Evolutionary conservation across 2,113 vertebrate genomes (phyloP), one percentile per base, ranked within the genome.

Genomic region (Beaufortia kweichowensis): DNA sequence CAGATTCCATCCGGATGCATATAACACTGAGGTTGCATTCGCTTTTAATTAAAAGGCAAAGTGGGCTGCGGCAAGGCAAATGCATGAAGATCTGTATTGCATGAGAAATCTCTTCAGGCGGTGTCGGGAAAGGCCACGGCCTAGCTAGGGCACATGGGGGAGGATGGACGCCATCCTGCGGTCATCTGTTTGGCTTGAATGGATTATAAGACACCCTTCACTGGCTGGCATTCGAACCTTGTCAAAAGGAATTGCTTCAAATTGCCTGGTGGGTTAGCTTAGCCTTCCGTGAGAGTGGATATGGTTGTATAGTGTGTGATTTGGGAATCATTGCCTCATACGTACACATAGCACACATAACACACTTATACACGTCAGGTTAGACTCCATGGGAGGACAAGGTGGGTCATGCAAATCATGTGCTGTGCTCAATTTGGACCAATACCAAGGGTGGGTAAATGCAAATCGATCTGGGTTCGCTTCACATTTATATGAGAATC

Each of bases 191-290:
- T 82, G 83, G 83, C 62, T 85, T 78, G 12, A 50, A 57, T 79
- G 64, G 29, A 43, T 41, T 82, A 82, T 83, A 83, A 76, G 82
- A 48, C 60, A 77, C 77, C 76, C 84, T 82, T 85, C 60, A 62
- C 79, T 83, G 85, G 75, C 82, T 72, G 80, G 73, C 65, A 79
- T 80, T 83, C 80, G 78, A 75, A 81, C 79, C 63, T 60, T 82
- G 85, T 89, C 86, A 84, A 82, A 78, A 83, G 75, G 69, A 82
- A 84, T 89, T 85, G 76, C 69, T 86, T 87, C 86, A 86, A 24
- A 71, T 68, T 64, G 2, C 65, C 41, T 76, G 69, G 67, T 76
- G 82, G 81, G 79, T 76, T 35, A 10, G 78, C 79, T 75, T 53
- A 23, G 50, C 67, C 6, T 75, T 60, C 2, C 28, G 28, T 59